Conservation (phyloP, 2,888 invertebrate genomes). For the Metacarcinus magister region DNA sequence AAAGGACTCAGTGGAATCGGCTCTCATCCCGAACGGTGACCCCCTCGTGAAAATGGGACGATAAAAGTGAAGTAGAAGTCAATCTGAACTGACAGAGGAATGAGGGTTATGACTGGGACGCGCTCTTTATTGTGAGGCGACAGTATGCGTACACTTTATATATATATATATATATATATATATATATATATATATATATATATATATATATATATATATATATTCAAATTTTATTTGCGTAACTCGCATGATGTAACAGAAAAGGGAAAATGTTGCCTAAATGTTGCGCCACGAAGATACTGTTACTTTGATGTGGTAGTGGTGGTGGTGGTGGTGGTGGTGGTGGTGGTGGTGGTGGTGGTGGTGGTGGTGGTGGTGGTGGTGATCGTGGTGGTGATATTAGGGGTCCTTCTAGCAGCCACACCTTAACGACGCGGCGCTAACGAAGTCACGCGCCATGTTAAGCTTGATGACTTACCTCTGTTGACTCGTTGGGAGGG, state of each 20-base stretch:
- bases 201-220: too few species aligned
- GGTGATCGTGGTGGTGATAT: not conserved
- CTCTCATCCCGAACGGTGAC: not conserved
- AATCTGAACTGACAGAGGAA: not conserved
- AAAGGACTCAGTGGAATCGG: not conserved
- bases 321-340: too few species aligned
- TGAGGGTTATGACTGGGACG: not conserved
- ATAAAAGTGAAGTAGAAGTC: not conserved
- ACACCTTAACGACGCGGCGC: not conserved
- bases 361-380: not conserved
- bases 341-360: too few species aligned
- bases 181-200: too few species aligned
- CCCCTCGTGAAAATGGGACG: slow-evolving; percentile 9
- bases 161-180: not conserved
- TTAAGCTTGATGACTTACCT: not conserved
- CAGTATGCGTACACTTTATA: not conserved
- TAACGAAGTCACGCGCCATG: slow-evolving; percentile 4
- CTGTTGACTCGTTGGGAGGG: not conserved
- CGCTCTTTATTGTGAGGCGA: not conserved
- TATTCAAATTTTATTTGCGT: too few species aligned
- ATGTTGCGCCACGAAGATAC: not conserved
- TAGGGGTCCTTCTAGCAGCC: not conserved
- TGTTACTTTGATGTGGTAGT: too few species aligned
- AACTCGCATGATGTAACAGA: too few species aligned
- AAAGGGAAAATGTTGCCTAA: too few species aligned